phyloP scores from a whole-genome alignment of 2,113 vertebrate genomes.

The Melanerpes formicivorus region DNA sequence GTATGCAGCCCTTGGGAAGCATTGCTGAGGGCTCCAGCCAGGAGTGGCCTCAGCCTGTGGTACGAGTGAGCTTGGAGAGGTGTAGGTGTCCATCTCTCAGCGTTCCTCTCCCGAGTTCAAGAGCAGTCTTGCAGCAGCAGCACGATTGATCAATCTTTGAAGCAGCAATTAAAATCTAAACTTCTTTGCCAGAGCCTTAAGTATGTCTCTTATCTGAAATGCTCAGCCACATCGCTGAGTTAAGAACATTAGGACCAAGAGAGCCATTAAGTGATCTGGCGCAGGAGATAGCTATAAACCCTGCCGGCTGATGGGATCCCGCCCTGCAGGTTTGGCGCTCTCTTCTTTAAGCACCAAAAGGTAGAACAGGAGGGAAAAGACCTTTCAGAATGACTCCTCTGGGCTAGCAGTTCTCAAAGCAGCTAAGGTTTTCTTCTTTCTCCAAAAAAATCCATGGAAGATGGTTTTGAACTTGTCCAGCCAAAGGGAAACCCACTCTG shows the following conservation, averaged over 20 bases:
- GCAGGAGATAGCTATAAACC: slow-evolving; percentile 5
- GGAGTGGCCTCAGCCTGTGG: background rate
- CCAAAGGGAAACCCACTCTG: background rate
- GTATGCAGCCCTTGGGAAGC: rapidly evolving
- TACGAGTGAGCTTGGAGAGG: rapidly evolving
- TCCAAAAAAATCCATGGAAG: background rate
- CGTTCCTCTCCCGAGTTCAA: rapidly evolving
- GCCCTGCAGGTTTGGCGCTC: background rate
- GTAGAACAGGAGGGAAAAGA: background rate
- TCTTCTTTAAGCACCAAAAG: background rate
- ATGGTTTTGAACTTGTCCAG: background rate
- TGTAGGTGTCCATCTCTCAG: background rate
- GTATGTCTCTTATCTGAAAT: slow-evolving; percentile 36
- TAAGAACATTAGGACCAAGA: slow-evolving; percentile 54
- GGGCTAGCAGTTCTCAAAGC: background rate
- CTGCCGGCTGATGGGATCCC: background rate
- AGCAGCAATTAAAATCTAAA: slow-evolving; percentile 39
- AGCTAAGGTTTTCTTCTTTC: background rate
- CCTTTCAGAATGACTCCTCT: background rate
- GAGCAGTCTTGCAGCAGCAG: background rate
- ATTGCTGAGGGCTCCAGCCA: rapidly evolving
- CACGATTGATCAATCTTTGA: background rate
- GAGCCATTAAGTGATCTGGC: slow-evolving; percentile 52
- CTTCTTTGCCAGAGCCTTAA: slow-evolving; percentile 42
- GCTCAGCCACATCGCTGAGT: slow-evolving; percentile 47